Conservation (phyloP, 2,113 vertebrate genomes). For the Conger conger region DNA sequence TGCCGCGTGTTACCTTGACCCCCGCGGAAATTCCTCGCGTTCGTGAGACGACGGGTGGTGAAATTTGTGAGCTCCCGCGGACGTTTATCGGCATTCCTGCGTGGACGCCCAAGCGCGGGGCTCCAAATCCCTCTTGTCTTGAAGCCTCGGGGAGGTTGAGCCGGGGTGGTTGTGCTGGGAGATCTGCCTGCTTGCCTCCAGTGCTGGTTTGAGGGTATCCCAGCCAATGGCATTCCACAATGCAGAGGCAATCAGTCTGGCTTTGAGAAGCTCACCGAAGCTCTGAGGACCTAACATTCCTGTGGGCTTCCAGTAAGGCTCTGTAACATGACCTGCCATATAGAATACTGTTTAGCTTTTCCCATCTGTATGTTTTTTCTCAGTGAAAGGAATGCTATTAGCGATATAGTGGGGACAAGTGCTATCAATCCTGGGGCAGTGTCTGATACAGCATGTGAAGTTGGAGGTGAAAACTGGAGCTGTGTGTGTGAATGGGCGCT, state of each 20-base stretch:
- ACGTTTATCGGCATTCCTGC: background rate
- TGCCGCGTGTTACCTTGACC: background rate
- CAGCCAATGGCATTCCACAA: background rate
- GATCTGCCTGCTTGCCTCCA: background rate
- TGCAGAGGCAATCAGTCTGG: background rate
- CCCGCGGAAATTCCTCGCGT: background rate
- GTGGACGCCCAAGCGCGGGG: background rate
- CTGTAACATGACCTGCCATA: background rate
- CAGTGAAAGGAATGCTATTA: background rate
- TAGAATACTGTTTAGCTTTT: background rate
- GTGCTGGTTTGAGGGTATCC: background rate
- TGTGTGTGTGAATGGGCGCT: conserved; percentile 1
- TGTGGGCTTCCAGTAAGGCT: background rate
- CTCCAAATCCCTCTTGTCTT: background rate
- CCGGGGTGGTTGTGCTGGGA: background rate
- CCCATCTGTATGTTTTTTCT: background rate
- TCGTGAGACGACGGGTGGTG: background rate
- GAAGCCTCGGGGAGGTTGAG: background rate
- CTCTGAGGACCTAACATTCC: background rate
- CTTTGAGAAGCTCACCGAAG: background rate
- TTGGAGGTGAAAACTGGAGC: background rate
- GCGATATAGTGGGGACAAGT: too few species aligned
- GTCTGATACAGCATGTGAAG: background rate
- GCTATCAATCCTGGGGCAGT: background rate
- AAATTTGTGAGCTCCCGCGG: background rate